phyloP scores from a whole-genome alignment of 2,797 vertebrate species.

The Syngnathus rostellatus region DNA sequence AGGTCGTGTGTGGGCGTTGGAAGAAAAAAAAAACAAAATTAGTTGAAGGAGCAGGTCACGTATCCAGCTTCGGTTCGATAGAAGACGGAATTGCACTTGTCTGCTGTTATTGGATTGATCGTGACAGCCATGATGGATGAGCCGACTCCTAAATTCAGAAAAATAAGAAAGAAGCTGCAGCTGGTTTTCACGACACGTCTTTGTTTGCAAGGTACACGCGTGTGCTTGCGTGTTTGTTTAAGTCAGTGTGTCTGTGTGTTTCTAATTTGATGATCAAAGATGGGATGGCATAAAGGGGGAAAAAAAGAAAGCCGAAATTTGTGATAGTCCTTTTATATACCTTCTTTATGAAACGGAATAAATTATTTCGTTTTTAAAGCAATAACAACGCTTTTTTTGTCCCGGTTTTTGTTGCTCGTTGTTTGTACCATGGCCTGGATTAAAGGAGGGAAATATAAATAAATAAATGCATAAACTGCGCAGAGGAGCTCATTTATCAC shows the following conservation, averaged over 20 bases:
- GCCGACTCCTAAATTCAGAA: conserved; percentile 10
- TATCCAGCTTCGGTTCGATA: conserved; percentile 29
- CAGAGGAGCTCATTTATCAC: conserved; percentile 40
- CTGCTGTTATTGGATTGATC: conserved; percentile 36
- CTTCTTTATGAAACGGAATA: background rate
- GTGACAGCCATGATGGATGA: conserved; percentile 49
- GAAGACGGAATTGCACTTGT: conserved; percentile 28
- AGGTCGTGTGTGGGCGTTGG: background rate
- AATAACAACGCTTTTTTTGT: background rate
- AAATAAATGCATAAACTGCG: conserved; percentile 8
- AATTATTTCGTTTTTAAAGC: background rate
- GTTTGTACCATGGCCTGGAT: background rate
- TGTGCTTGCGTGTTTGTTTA: background rate
- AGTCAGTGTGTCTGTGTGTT: background rate
- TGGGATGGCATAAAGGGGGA: background rate
- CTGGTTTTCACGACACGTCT: background rate
- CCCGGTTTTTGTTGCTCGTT: background rate
- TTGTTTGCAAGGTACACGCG: background rate
- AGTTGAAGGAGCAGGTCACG: conserved; percentile 29
- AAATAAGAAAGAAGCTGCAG: conserved; percentile 6
- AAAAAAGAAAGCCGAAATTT: background rate
- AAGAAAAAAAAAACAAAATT: background rate
- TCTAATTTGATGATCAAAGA: too few species aligned
- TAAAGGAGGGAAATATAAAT: background rate
- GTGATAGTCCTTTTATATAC: background rate